Evolutionary conservation across 2,888 invertebrate species (phyloP).

Genomic region (Eristalinus sepulchralis): DNA sequence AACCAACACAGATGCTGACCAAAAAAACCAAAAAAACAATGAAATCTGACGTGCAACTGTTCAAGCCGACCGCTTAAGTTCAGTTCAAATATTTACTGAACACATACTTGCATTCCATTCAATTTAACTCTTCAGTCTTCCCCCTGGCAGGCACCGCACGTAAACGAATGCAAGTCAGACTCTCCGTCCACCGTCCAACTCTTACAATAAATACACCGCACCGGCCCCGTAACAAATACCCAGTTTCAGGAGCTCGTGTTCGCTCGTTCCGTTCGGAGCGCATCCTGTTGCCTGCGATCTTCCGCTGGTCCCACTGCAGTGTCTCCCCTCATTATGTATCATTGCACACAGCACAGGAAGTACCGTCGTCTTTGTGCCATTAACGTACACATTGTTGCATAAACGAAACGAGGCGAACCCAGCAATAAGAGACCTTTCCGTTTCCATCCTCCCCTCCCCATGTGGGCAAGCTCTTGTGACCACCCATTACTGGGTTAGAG

Average conservation of each 20-base stretch:
- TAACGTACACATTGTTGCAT: slow-evolving; percentile 32
- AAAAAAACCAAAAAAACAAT: background rate
- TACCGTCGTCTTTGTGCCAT: slow-evolving; percentile 43
- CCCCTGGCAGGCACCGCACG: background rate
- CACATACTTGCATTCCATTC: background rate
- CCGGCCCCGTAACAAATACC: slow-evolving; percentile 47
- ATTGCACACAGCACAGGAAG: slow-evolving; percentile 43
- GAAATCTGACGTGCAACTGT: background rate
- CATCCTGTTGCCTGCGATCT: slow-evolving; percentile 35
- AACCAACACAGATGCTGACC: background rate
- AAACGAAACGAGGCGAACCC: background rate
- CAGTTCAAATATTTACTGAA: background rate
- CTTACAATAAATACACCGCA: slow-evolving; percentile 20
- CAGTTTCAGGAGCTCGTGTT: background rate
- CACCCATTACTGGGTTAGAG: slow-evolving; percentile 6
- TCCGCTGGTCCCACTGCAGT: slow-evolving; percentile 25
- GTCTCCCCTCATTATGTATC: slow-evolving; percentile 46
- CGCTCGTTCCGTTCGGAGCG: background rate
- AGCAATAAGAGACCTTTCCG: background rate
- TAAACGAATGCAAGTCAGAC: background rate
- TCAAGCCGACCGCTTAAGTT: background rate
- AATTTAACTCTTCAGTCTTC: background rate
- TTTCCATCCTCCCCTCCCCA: background rate
- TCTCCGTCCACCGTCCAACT: too few relatives aligned
- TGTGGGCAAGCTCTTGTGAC: background rate